These are phyloP conservation scores for Hedychridium roseum DNA, from an alignment of 2,888 invertebrate species.

Conservation along the genomic window DNA sequence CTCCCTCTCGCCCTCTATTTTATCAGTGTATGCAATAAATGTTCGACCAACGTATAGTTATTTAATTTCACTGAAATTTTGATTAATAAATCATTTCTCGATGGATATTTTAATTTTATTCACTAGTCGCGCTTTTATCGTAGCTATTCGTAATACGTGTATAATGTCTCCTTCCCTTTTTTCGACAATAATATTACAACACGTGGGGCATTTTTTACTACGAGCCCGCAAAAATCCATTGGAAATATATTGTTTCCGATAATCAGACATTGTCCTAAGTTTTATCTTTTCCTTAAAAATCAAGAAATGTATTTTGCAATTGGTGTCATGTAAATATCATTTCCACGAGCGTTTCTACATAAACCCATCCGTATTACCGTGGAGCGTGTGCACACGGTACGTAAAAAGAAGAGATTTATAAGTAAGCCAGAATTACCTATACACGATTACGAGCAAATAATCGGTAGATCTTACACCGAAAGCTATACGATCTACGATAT, in stretches of 20 bases:
- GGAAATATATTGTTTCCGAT: conserved; percentile 14
- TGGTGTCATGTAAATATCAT: too few relatives aligned
- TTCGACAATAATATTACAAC: too few relatives aligned
- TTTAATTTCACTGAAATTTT: conserved; percentile 21
- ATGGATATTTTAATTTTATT: conserved; percentile 5
- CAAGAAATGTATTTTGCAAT: too few relatives aligned
- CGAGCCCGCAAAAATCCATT: too few relatives aligned
- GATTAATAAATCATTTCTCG: conserved; percentile 28
- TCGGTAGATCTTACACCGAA: conserved; percentile 26
- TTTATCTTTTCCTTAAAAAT: too few relatives aligned
- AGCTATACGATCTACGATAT: too few relatives aligned
- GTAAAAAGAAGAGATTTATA: neutral
- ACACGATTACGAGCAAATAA: conserved; percentile 19
- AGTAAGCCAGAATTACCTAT: conserved; percentile 5
- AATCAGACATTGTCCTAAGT: too few relatives aligned
- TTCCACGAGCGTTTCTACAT: conserved; percentile 19
- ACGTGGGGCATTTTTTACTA: too few relatives aligned
- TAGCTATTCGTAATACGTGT: too few relatives aligned
- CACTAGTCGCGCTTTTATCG: too few relatives aligned
- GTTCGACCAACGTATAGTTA: conserved; percentile 41
- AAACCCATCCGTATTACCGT: conserved; percentile 23
- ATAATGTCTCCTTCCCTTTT: too few relatives aligned
- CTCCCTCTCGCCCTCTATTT: conserved; percentile 21
- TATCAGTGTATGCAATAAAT: conserved; percentile 43
- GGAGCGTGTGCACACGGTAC: conserved; percentile 16